Evolutionary conservation across 2,888 invertebrate species (phyloP).

Genomic region (Hirtodrosophila alboralis): DNA sequence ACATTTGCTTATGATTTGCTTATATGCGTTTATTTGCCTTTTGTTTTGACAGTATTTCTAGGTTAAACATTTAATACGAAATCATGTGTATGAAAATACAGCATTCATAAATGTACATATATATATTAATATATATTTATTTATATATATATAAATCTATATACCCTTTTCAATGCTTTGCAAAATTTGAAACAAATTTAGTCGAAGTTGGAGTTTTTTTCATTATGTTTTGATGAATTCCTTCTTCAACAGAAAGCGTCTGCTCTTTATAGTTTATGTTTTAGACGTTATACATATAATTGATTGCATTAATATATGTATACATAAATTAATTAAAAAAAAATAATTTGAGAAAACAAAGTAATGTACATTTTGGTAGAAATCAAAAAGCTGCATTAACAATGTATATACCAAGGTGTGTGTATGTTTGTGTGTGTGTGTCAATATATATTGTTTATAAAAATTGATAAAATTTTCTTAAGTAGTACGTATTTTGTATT

Average conservation of each 20-base stretch:
- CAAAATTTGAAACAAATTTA: constrained; percentile 54
- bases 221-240: constrained; percentile 20
- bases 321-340: constrained; percentile 17
- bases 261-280: constrained; percentile 50
- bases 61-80: constrained; percentile 72
- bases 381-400: constrained; percentile 45
- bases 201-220: constrained; percentile 30
- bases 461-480: constrained; percentile 48
- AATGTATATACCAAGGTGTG: constrained; percentile 32
- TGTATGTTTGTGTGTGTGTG: constrained; percentile 12
- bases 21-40: constrained; percentile 56
- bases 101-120: constrained; percentile 53
- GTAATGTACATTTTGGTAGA: constrained; percentile 43
- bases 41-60: constrained; percentile 62
- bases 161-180: constrained; percentile 68
- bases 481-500: constrained; percentile 8
- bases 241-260: constrained; percentile 30
- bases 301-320: constrained; percentile 22
- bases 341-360: constrained; percentile 10
- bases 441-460: constrained; percentile 26
- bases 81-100: constrained; percentile 71
- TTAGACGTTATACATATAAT: constrained; percentile 47
- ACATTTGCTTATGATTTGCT: constrained; percentile 67
- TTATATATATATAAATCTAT: constrained; percentile 57
- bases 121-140: constrained; percentile 29